Conservation (phyloP, 2,888 invertebrate species). For the Cetonia aurata region DNA sequence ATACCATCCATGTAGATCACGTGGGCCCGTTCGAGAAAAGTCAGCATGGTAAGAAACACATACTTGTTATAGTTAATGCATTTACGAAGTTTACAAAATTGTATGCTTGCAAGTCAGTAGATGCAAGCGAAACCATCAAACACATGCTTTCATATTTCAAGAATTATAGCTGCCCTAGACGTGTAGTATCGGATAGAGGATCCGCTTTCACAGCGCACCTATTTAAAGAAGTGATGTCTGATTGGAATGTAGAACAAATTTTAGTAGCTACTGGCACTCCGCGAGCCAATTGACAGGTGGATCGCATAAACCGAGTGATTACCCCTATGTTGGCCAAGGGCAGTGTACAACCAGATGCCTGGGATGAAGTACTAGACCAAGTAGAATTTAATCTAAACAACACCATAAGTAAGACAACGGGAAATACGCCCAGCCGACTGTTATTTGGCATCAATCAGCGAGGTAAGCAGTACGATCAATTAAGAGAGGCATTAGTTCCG, state of each 20-base stretch:
- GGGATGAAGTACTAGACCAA: constrained; percentile 48
- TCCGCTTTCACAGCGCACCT: neutral
- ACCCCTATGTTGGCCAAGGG: constrained; percentile 1
- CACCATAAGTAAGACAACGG: constrained; percentile 52
- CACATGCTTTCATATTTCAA: no score
- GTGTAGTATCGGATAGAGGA: no score
- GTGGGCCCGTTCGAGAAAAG: no score
- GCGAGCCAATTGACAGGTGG: neutral
- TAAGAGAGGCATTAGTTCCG: neutral
- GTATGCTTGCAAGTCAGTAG: no score
- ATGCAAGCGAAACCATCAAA: no score
- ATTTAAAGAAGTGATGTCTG: neutral
- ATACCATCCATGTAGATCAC: no score
- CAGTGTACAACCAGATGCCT: constrained; percentile 30
- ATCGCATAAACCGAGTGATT: neutral
- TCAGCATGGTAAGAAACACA: no score
- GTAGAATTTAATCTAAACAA: constrained; percentile 52
- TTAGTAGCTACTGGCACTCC: neutral
- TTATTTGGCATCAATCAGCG: constrained; percentile 56
- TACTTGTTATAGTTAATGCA: no score
- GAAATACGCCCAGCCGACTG: constrained; percentile 54
- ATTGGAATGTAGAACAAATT: neutral
- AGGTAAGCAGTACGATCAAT: constrained; percentile 44
- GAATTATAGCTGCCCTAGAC: no score
- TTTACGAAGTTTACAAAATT: no score